These are phyloP conservation scores for Odontamblyopus rebecca DNA, from an alignment of 2,797 vertebrate genomes.

Conservation along the genomic window DNA sequence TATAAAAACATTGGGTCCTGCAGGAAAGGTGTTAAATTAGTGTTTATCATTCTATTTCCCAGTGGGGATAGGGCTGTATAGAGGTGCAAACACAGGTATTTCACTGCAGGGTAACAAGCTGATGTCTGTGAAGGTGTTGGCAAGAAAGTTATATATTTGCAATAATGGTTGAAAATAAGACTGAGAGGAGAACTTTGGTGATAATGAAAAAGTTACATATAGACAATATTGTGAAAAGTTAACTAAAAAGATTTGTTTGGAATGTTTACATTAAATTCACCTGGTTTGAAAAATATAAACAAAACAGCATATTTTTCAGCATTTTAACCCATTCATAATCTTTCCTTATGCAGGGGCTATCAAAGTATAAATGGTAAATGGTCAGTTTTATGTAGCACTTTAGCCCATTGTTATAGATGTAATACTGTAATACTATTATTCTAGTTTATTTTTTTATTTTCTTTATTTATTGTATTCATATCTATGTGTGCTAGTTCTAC, in stretches of 20 bases:
- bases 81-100: constrained; percentile 7
- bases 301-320: no score
- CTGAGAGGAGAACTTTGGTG: background rate
- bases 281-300: no score
- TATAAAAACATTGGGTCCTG: constrained; percentile 16
- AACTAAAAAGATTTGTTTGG: background rate
- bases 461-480: no score
- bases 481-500: no score
- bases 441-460: no score
- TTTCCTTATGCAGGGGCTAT: no score
- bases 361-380: no score
- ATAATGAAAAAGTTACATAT: constrained; percentile 5
- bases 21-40: constrained; percentile 14
- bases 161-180: background rate
- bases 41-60: constrained; percentile 12
- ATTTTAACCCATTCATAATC: no score
- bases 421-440: no score
- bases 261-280: background rate
- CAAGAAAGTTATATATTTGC: background rate
- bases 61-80: constrained; percentile 3
- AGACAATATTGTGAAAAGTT: background rate
- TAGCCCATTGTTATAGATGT: no score
- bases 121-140: background rate
- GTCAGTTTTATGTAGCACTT: no score
- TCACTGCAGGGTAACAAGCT: background rate